These are phyloP conservation scores for Acrobasis suavella DNA, from an alignment of 2,888 invertebrate species.

Conservation along the genomic window DNA sequence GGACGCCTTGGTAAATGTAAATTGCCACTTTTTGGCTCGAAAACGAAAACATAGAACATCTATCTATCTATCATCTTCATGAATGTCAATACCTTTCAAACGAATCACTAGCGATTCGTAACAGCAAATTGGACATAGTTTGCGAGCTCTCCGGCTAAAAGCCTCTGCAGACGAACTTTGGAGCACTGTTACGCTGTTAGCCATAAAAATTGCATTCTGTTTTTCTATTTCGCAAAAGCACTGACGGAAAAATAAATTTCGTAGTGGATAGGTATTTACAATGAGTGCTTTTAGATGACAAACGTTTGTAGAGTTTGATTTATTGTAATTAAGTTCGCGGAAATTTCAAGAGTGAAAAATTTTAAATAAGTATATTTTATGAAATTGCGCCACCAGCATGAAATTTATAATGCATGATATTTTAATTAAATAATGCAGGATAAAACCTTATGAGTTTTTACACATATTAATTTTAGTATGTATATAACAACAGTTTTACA, in stretches of 20 bases:
- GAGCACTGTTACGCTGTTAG: background rate
- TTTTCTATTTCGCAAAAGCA: slow-evolving; percentile 1
- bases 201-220: slow-evolving; percentile 10
- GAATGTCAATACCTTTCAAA: background rate
- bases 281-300: background rate
- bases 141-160: slow-evolving; percentile 12
- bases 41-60: background rate
- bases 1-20: no score
- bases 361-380: no score
- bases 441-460: no score
- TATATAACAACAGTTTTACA: no score
- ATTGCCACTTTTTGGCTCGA: no score
- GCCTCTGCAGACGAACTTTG: slow-evolving; percentile 13
- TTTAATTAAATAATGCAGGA: no score
- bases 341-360: no score
- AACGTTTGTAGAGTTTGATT: background rate
- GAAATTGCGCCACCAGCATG: no score
- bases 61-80: background rate
- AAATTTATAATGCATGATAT: no score
- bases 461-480: no score
- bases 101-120: background rate
- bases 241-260: background rate
- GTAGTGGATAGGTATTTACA: background rate
- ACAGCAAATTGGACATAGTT: slow-evolving; percentile 7
- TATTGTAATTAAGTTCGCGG: background rate